Evolutionary conservation across 2,888 invertebrate genomes (phyloP).

Genomic region (Cosmia pyralina): DNA sequence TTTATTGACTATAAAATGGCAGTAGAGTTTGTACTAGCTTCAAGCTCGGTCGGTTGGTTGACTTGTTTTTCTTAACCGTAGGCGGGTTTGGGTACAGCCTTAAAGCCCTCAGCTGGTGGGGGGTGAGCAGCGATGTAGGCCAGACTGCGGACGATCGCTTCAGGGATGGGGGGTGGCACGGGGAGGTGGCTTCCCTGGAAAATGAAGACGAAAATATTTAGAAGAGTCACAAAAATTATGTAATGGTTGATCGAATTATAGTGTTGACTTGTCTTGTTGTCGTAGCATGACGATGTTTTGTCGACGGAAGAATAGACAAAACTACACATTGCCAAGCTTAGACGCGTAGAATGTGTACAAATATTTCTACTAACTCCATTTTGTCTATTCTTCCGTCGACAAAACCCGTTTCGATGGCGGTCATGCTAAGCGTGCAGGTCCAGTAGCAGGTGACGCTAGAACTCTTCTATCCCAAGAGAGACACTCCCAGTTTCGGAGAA

Average conservation of each 20-base stretch:
- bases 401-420: too few species aligned
- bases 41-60: constrained; percentile 21
- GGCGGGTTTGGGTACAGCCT: constrained; percentile 10
- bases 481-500: too few species aligned
- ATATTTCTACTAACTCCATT: too few species aligned
- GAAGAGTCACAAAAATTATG: neutral
- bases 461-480: too few species aligned
- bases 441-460: too few species aligned
- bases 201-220: constrained; percentile 10
- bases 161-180: constrained; percentile 74
- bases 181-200: constrained; percentile 78
- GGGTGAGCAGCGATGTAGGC: constrained; percentile 77
- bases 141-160: constrained; percentile 73
- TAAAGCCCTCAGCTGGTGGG: constrained; percentile 48
- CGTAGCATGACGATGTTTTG: too few species aligned
- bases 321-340: too few species aligned
- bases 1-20: constrained; percentile 63
- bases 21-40: constrained; percentile 61
- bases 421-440: too few species aligned
- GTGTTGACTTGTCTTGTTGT: too few species aligned
- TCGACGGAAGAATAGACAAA: too few species aligned
- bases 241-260: neutral
- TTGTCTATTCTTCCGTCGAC: too few species aligned
- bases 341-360: too few species aligned
- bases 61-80: constrained; percentile 44